Conservation (phyloP, 2,797 vertebrate species). For the Sebastiscus albofasciatus region DNA sequence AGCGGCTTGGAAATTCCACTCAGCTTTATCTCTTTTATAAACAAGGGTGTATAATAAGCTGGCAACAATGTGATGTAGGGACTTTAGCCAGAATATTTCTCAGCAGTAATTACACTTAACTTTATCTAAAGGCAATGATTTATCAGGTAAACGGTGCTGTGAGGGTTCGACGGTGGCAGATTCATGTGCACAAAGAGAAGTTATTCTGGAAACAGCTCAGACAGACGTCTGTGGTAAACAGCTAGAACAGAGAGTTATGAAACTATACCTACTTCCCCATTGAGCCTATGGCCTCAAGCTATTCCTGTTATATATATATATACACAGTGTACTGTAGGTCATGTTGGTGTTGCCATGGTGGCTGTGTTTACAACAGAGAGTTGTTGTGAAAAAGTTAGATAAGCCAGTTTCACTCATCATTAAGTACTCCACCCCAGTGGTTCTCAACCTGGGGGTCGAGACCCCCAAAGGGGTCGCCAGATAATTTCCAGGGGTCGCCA, state of each 20-base stretch:
- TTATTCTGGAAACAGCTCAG: not conserved
- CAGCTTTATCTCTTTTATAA: constrained; percentile 1
- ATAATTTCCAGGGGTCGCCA: too few relatives aligned
- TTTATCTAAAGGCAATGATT: not conserved
- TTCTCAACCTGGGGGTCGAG: too few relatives aligned
- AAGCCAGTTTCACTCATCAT: not conserved
- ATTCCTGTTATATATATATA: constrained; percentile 5
- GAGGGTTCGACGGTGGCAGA: not conserved
- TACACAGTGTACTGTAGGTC: not conserved
- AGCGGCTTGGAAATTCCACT: constrained; percentile 71
- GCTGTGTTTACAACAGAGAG: not conserved
- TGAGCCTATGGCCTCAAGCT: constrained; percentile 11
- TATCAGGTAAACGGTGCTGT: not conserved
- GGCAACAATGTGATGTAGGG: not conserved
- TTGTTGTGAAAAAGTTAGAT: not conserved
- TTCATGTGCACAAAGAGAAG: not conserved
- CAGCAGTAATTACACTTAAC: not conserved
- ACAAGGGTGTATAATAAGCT: not conserved
- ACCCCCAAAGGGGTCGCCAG: too few relatives aligned
- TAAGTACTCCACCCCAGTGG: not conserved
- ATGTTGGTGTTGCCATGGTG: not conserved
- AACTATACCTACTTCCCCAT: constrained; percentile 58
- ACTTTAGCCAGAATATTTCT: not conserved
- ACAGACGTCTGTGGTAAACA: constrained; percentile 29
- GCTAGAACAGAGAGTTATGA: constrained; percentile 44